Evolutionary conservation across 92 coral and sea anemone genomes (phyloP), one percentile per base, ranked within the genome.

Genomic region (Blastomussa wellsi): DNA sequence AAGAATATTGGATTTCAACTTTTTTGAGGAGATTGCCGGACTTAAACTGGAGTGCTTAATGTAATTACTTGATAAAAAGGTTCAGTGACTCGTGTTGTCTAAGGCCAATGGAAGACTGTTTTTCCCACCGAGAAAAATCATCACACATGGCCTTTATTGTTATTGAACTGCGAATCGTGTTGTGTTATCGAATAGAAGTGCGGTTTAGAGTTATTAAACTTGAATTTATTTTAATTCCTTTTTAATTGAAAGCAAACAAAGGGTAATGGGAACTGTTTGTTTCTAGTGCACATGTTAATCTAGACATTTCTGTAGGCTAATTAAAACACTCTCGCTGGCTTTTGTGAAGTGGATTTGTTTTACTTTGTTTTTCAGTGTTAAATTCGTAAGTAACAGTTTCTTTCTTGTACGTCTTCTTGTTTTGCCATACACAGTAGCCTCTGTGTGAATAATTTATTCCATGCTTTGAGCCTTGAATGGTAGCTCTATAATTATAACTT

Each of bases 261-360:
- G 87, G 79, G 48, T 38, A 41, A 59, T 74, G 74, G 80, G 64
- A 8, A 29, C 44, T 60, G 26, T 59, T 83, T 83, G 80, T 59
- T 74, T 83, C 74, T 57, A 37, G 67, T 67, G 80, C 87, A 83
- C 87, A 83, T 83, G 87, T 53, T 74, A 57, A 59, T 39, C 64
- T 80, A 29, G 24, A 83, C 57, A 41, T 55, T 48, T 47, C 36
- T n/a, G 17, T 17, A 22, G 76, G 73, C 7, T 74, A 83, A 83
- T 83, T 83, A 62, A 71, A 22, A 57, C 29, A 72, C 53, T 44
- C 60, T 72, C 87, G 80, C 87, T 83, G 87, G 65, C 87, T 83
- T 83, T 83, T 83, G 64, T 73, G 42, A 83, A 74, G 33, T 49
- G 11, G 51, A 80, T 83, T 83, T 83, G 87, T 74, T 83, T 73